phyloP scores from a whole-genome alignment of 2,888 invertebrate genomes.

The Trichopoda pennipes region DNA sequence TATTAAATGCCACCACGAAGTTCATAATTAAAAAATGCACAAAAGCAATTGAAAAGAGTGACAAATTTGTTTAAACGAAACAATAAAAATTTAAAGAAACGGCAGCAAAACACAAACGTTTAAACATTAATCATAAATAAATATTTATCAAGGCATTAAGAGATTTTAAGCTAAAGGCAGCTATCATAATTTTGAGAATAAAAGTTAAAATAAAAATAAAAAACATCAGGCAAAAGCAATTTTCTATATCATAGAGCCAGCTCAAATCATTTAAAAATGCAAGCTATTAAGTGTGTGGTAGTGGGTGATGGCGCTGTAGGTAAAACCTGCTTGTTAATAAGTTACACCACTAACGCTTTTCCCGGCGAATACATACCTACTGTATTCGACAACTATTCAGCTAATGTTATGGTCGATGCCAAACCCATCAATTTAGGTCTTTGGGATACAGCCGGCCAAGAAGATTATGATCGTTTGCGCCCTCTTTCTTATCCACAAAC shows the following conservation, averaged over 20 bases:
- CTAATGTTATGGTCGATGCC: conserved; percentile 80
- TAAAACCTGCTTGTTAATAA: conserved; percentile 79
- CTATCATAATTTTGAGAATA: conserved; percentile 3
- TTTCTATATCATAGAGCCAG: conserved; percentile 1
- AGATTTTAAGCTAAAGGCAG: conserved; percentile 61
- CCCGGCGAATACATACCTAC: conserved; percentile 80
- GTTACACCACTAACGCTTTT: conserved; percentile 80
- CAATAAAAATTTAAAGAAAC: not conserved
- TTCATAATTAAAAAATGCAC: conserved; percentile 66
- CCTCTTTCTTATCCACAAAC: conserved; percentile 79
- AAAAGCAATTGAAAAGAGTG: conserved; percentile 46
- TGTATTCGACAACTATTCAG: conserved; percentile 80
- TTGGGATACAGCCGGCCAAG: conserved; percentile 80
- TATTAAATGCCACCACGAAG: conserved; percentile 57
- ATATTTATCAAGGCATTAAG: conserved; percentile 29
- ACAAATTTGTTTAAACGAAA: conserved; percentile 6
- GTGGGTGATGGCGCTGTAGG: conserved; percentile 80
- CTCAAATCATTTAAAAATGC: conserved; percentile 71
- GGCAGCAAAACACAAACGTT: not conserved
- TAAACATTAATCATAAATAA: conserved; percentile 20
- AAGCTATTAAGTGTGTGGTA: conserved; percentile 80
- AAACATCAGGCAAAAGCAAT: not conserved
- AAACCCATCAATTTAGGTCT: conserved; percentile 79
- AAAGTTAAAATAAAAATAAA: conserved; percentile 11
- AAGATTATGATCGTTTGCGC: conserved; percentile 78